Percentiles rank a stretch among this genome's conserved stretches.
These are phyloP conservation scores for Theonella swinhoei DNA, from an alignment of 37 sponge, comb jelly and placozoan species.

Conservation along the genomic window DNA sequence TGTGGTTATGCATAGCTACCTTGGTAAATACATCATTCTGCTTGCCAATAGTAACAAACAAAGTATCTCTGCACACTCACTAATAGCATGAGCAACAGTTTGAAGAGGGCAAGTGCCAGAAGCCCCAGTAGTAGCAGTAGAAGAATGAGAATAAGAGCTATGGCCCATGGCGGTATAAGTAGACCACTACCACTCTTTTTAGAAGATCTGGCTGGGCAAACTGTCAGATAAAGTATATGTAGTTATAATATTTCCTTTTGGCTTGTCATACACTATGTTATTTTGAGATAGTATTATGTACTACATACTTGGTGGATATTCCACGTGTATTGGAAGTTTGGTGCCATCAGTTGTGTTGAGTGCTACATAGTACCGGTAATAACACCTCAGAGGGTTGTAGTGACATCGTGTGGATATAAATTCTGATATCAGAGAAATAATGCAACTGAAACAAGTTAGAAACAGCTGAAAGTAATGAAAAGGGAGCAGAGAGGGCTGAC, in stretches of 20 bases:
- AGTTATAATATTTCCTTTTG: no score
- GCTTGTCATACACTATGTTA: background rate
- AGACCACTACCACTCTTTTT: background rate
- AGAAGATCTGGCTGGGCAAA: background rate
- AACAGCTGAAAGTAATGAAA: no score
- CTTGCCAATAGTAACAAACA: conserved; percentile 1
- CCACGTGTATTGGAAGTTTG: conserved; percentile 32
- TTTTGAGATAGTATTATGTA: background rate
- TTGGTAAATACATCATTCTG: background rate
- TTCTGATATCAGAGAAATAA: no score
- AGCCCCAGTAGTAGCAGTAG: conserved; percentile 39
- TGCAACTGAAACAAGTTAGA: no score
- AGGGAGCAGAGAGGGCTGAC: no score
- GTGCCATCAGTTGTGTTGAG: background rate
- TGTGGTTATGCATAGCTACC: no score
- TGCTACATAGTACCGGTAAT: conserved; percentile 34
- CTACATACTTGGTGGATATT: background rate
- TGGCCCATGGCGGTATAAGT: conserved; percentile 27
- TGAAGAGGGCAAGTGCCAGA: conserved; percentile 35
- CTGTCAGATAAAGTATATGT: no score
- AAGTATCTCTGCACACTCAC: conserved; percentile 24
- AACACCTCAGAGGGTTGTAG: background rate
- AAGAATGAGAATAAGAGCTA: conserved; percentile 34
- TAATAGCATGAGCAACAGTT: conserved; percentile 27
- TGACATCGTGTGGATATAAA: background rate